These are phyloP conservation scores for Syngnathus rostellatus DNA, from an alignment of 2,797 vertebrate species.

Conservation along the genomic window DNA sequence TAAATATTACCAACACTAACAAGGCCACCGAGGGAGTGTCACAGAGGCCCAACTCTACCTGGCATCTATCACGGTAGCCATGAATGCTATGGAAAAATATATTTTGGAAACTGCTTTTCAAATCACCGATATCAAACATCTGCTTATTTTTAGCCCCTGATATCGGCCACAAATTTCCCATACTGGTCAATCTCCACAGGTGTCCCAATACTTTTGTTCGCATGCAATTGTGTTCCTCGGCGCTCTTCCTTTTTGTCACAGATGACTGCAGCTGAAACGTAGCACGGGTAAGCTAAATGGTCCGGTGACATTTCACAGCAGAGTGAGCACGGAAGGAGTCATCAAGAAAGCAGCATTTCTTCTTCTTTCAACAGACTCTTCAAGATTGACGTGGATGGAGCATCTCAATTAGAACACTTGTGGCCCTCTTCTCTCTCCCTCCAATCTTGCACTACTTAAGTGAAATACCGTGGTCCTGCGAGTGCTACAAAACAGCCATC, in stretches of 20 bases:
- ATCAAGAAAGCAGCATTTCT: neutral
- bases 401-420: constrained; percentile 3
- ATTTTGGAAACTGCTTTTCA: neutral
- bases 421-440: constrained; percentile 5
- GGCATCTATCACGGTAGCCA: neutral
- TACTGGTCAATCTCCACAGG: neutral
- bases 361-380: constrained; percentile 6
- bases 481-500: constrained; percentile 21
- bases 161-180: neutral
- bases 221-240: constrained; percentile 11
- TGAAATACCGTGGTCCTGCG: constrained; percentile 34
- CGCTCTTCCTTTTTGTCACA: neutral
- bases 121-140: neutral
- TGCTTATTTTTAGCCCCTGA: no score
- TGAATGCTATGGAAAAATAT: neutral
- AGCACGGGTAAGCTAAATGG: constrained; percentile 53
- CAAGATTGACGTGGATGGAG: constrained; percentile 3
- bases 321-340: constrained; percentile 48
- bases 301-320: constrained; percentile 61
- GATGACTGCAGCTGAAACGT: neutral
- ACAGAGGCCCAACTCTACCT: neutral
- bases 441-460: constrained; percentile 23
- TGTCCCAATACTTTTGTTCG: neutral
- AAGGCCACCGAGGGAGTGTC: neutral
- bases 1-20: neutral